A percentile compares a stretch with the other conserved stretches of the same genome.
These are phyloP conservation scores for Enteromius trimaculatus DNA, from an alignment of 2,797 vertebrate genomes.

Conservation along the genomic window DNA sequence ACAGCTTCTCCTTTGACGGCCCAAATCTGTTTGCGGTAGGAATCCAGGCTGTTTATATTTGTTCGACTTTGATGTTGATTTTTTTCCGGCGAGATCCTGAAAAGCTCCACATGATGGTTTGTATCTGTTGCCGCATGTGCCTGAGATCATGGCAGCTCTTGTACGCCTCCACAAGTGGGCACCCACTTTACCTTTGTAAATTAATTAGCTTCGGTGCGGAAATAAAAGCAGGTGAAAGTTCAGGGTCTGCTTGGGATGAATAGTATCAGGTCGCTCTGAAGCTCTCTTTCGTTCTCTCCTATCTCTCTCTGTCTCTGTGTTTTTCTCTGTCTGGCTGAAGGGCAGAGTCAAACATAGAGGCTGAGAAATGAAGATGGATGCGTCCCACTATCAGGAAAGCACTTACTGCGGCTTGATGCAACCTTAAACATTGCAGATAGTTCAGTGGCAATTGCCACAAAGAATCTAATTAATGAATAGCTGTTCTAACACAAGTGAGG, in stretches of 20 bases:
- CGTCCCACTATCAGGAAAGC: slow-evolving; percentile 94
- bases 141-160: slow-evolving; percentile 14
- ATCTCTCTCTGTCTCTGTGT: slow-evolving; percentile 75
- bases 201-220: slow-evolving; percentile 85
- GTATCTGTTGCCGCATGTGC: not conserved
- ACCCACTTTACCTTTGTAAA: slow-evolving; percentile 80
- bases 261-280: slow-evolving; percentile 87
- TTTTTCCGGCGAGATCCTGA: slow-evolving; percentile 1
- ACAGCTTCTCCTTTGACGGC: slow-evolving; percentile 24
- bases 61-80: slow-evolving; percentile 39
- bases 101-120: slow-evolving; percentile 26
- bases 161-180: slow-evolving; percentile 67
- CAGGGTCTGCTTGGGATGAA: slow-evolving; percentile 89
- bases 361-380: slow-evolving; percentile 98
- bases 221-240: slow-evolving; percentile 92
- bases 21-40: slow-evolving; percentile 43
- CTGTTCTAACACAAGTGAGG: slow-evolving; percentile 86
- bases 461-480: slow-evolving; percentile 97
- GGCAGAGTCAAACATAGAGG: slow-evolving; percentile 87
- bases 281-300: slow-evolving; percentile 57
- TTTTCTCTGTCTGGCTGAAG: slow-evolving; percentile 73
- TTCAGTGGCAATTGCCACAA: slow-evolving; percentile 92
- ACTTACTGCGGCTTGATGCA: slow-evolving; percentile 94
- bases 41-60: slow-evolving; percentile 50
- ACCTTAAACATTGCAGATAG: slow-evolving; percentile 97